phyloP scores from a whole-genome alignment of 2,888 invertebrate genomes.

The Kryphioiulus occultus region DNA sequence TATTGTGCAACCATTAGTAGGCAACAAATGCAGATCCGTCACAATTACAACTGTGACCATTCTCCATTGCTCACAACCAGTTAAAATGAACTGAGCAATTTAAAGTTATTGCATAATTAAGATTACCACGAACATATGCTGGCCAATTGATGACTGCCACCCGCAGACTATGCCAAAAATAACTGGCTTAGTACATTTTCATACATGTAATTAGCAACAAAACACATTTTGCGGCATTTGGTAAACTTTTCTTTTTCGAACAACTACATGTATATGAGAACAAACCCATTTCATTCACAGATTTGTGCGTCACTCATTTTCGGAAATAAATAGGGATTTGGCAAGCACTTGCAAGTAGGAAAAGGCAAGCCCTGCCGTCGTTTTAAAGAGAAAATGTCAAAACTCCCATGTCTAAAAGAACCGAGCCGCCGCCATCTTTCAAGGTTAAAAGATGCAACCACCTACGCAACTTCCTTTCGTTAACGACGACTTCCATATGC shows the following conservation, averaged over 20 bases:
- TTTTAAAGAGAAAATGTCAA: slow-evolving; percentile 4
- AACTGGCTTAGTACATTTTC: neutral
- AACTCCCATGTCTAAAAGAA: neutral
- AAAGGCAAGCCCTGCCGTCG: neutral
- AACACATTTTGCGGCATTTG: neutral
- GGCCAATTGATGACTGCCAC: too few species aligned
- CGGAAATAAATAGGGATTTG: neutral
- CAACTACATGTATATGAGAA: neutral
- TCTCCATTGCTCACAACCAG: too few species aligned
- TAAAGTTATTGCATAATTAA: too few species aligned
- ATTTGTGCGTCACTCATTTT: neutral
- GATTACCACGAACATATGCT: too few species aligned
- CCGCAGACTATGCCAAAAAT: too few species aligned
- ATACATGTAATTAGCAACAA: neutral
- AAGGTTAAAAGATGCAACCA: slow-evolving; percentile 23
- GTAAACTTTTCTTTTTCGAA: neutral
- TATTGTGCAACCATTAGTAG: too few species aligned
- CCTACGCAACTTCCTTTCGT: slow-evolving; percentile 7
- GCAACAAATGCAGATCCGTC: too few species aligned
- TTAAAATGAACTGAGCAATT: neutral
- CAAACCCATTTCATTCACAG: neutral
- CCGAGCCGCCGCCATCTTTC: slow-evolving; percentile 16
- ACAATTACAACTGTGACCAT: too few species aligned
- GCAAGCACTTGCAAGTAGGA: neutral
- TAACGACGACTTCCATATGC: slow-evolving; percentile 4